Base-by-base conservation (phyloP, 2,113 vertebrate genomes). In the Holacanthus passer region DNA sequence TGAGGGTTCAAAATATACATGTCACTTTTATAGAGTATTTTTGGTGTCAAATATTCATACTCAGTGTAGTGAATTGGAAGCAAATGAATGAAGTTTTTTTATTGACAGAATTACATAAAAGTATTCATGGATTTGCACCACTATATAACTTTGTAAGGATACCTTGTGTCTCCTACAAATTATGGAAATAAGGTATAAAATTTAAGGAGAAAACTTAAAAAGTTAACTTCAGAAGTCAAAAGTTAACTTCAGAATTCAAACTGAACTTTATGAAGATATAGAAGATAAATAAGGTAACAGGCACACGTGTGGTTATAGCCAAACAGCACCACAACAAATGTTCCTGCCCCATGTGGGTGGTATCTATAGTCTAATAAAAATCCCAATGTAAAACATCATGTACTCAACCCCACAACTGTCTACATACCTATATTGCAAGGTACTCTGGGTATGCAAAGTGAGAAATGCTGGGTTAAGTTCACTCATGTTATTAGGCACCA, bases 401-500 rank as follows among this genome's bases (percentile, higher is more conserved):
- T 86, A 69, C 39, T 74, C 35, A 66, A 48, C 22, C 62, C 45
- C 35, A 73, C 66, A 77, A 35, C 43, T 59, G 77, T 85, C 79
- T 66, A 17, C 35, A 37, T 83, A 68, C 82, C 77, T 90, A 79
- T 76, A 29, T 17, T 77, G 24, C n/a, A 82, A 73, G 68, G 60
- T 77, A 45, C 19, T 79, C 71, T 73, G 63, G 50, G 77, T 91
- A 90, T 90, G 84, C 77, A 87, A 91, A 93, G 60, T 90, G 66
- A 87, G 53, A 73, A 75, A 85, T 73, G 73, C 84, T 87, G 77
- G 71, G 73, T 71, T 79, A 77, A 87, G 55, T 80, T 86, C 76
- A 75, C 88, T 89, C 56, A 86, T 92, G 92, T 85, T 93, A 89
- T 92, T 79, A 95, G 88, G 90, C 93, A 94, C 93, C 93, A 95